phyloP scores from a whole-genome alignment of 2,797 vertebrate genomes.

The Acrossocheilus fasciatus region DNA sequence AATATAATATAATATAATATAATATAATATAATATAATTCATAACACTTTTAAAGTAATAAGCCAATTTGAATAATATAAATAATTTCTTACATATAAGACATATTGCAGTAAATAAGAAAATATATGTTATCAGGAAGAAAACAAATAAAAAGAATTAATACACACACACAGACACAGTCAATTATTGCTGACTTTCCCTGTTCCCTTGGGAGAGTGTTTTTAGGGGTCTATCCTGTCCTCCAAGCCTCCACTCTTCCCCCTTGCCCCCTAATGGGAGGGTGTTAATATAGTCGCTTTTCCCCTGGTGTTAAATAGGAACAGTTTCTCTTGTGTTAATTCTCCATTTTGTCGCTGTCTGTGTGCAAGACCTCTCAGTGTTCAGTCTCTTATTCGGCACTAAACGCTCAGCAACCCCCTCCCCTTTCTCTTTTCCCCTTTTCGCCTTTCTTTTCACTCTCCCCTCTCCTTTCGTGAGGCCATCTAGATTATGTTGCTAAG shows the following conservation, averaged over 20 bases:
- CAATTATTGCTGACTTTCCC: slow-evolving; percentile 57
- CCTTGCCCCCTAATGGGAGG: slow-evolving; percentile 49
- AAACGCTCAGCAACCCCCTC: slow-evolving; percentile 80
- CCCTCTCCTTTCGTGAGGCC: slow-evolving; percentile 78
- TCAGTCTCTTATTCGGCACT: slow-evolving; percentile 84
- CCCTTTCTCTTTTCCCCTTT: slow-evolving; percentile 70
- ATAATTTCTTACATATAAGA: background rate
- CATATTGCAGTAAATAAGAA: background rate
- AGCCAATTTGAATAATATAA: background rate
- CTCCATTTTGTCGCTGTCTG: slow-evolving; percentile 94
- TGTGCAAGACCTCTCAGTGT: slow-evolving; percentile 88
- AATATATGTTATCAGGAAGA: background rate
- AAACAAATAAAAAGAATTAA: background rate
- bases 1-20: background rate
- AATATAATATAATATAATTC: background rate
- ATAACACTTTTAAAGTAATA: background rate
- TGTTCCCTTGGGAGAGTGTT: slow-evolving; percentile 54
- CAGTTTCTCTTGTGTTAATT: slow-evolving; percentile 99
- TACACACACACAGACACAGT: background rate
- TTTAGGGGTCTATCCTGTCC: slow-evolving; percentile 38
- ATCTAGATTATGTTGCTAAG: slow-evolving; percentile 99
- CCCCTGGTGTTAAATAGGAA: slow-evolving; percentile 92
- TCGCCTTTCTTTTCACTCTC: slow-evolving; percentile 84
- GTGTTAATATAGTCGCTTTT: slow-evolving; percentile 97
- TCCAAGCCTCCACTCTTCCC: slow-evolving; percentile 24